phyloP scores from a whole-genome alignment of 53 echinoderm and acorn worm species.

The Arbacia lixula region DNA sequence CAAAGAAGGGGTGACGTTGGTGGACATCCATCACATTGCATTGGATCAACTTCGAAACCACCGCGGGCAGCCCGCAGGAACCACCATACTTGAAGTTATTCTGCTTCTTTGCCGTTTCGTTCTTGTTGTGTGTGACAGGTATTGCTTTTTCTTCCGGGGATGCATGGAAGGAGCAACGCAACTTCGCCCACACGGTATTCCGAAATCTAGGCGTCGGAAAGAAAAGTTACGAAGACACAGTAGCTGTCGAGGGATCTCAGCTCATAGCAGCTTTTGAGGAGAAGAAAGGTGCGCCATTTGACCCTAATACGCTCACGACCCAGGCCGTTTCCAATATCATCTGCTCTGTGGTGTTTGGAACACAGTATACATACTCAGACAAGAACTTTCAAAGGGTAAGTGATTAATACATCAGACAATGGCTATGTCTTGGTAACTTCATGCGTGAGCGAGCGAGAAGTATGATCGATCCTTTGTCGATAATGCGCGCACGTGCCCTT shows the following conservation, averaged over 20 bases:
- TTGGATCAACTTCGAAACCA: no score
- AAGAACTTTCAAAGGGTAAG: slow-evolving; percentile 24
- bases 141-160: slow-evolving; percentile 9
- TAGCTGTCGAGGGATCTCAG: slow-evolving; percentile 9
- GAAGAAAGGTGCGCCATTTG: slow-evolving; percentile 33
- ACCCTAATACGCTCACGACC: slow-evolving; percentile 24
- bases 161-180: slow-evolving; percentile 56
- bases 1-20: no score
- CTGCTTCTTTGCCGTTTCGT: no score
- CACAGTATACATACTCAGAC: slow-evolving; percentile 55
- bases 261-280: slow-evolving; percentile 28
- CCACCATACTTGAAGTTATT: no score
- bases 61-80: no score
- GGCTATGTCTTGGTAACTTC: no score
- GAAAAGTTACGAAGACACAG: slow-evolving; percentile 51
- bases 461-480: no score
- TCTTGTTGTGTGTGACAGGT: slow-evolving; percentile 45
- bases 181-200: slow-evolving; percentile 43
- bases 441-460: no score
- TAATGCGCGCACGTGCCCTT: no score
- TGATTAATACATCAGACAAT: no score
- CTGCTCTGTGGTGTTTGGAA: slow-evolving; percentile 62
- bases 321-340: slow-evolving; percentile 58
- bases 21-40: no score
- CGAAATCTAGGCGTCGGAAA: slow-evolving; percentile 48